A percentile compares a stretch with the other conserved stretches of the same genome.
Conservation (phyloP, 2,888 invertebrate species). For the Thera obeliscata region DNA sequence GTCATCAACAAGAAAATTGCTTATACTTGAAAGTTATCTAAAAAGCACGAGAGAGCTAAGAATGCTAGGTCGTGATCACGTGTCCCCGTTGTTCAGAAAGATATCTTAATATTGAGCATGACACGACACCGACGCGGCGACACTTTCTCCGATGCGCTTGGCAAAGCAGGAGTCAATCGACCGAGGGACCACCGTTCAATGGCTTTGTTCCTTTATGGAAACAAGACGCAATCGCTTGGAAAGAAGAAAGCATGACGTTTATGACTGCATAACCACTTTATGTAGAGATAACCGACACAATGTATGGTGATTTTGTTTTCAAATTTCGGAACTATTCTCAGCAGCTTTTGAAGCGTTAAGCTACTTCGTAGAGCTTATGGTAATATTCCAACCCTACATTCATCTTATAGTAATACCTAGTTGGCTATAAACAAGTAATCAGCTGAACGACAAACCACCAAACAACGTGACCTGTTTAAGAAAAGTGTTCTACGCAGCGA, state of each 20-base stretch:
- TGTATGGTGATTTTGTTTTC: background rate
- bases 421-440: too few relatives aligned
- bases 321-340: background rate
- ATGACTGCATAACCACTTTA: background rate
- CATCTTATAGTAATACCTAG: too few relatives aligned
- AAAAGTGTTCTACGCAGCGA: too few relatives aligned
- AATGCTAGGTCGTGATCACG: constrained; percentile 11
- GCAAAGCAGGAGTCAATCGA: constrained; percentile 35
- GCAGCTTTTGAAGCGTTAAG: background rate
- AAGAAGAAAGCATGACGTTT: constrained; percentile 20
- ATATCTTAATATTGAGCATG: constrained; percentile 13
- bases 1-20: constrained; percentile 1
- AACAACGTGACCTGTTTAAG: too few relatives aligned
- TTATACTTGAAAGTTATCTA: background rate
- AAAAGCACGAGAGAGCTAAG: background rate
- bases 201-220: constrained; percentile 31
- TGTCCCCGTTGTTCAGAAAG: background rate
- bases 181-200: constrained; percentile 21
- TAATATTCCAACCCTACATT: too few relatives aligned
- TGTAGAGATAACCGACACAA: background rate
- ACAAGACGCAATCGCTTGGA: constrained; percentile 22
- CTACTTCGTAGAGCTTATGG: background rate
- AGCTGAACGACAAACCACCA: too few relatives aligned
- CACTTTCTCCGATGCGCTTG: constrained; percentile 45
- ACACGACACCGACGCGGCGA: constrained; percentile 28